Evolutionary conservation across 2,113 vertebrate genomes (phyloP).

Genomic region (Pseudorhombus dupliciocellatus): DNA sequence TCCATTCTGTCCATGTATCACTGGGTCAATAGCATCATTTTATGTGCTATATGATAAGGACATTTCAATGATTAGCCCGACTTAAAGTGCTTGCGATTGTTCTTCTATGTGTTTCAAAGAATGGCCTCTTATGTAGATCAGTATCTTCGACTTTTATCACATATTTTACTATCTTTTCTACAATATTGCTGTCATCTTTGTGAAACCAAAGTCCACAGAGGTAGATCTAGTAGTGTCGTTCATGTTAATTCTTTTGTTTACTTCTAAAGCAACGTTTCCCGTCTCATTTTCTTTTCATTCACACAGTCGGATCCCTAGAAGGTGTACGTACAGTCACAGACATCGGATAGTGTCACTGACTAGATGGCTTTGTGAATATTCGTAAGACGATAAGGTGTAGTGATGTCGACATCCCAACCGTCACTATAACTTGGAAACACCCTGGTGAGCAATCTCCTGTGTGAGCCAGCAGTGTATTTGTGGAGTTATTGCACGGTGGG

Average conservation of each 20-base stretch:
- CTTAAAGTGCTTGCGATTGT: background rate
- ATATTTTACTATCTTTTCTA: constrained; percentile 1
- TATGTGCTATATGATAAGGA: background rate
- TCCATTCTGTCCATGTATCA: background rate
- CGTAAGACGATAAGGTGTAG: background rate
- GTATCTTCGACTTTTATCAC: background rate
- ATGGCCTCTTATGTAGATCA: background rate
- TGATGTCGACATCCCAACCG: background rate
- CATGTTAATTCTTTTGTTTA: background rate
- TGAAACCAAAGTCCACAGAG: background rate
- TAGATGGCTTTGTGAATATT: background rate
- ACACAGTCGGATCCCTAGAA: background rate
- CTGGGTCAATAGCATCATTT: background rate
- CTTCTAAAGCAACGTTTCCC: background rate
- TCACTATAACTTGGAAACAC: background rate
- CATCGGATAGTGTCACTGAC: constrained; percentile 13
- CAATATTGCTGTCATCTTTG: background rate
- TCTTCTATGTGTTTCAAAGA: background rate
- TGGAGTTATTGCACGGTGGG: background rate
- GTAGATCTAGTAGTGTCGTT: background rate
- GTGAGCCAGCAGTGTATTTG: background rate
- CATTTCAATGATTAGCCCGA: background rate
- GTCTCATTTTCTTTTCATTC: background rate
- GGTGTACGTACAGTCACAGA: background rate
- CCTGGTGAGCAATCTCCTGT: background rate